phyloP scores from a whole-genome alignment of 2,113 vertebrate species.

The Nyctereutes procyonoides region DNA sequence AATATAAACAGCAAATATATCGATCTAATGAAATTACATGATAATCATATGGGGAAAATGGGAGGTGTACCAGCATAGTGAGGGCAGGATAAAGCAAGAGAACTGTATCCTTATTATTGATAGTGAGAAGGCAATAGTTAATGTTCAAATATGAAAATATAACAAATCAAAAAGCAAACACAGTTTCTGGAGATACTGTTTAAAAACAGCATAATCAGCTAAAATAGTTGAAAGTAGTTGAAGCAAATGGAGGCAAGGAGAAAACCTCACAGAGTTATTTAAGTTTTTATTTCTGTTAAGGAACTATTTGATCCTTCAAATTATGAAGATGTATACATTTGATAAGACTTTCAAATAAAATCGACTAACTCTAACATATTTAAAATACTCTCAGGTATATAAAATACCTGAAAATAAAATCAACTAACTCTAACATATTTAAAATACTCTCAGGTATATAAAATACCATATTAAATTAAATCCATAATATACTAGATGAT shows the following conservation, averaged over 20 bases:
- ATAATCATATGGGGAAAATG: background rate
- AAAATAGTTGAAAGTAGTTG: conserved; percentile 6
- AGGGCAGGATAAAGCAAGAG: background rate
- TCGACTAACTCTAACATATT: background rate
- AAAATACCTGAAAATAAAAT: background rate
- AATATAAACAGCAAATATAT: background rate
- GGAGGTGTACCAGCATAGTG: background rate
- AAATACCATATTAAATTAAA: background rate
- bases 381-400: background rate
- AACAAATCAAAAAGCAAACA: background rate
- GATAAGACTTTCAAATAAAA: conserved; percentile 18
- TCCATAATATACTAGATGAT: background rate
- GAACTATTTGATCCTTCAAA: conserved; percentile 4
- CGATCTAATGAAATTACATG: background rate
- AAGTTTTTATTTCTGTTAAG: background rate
- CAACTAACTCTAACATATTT: background rate
- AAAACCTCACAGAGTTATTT: background rate
- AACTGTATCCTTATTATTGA: background rate
- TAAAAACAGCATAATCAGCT: background rate
- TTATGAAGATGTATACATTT: background rate
- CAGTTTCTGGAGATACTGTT: background rate
- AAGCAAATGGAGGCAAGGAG: background rate
- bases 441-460: background rate
- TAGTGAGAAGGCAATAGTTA: background rate
- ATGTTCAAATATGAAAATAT: background rate